phyloP scores from a whole-genome alignment of 92 coral and sea anemone genomes.

The Paragorgia papillata region DNA sequence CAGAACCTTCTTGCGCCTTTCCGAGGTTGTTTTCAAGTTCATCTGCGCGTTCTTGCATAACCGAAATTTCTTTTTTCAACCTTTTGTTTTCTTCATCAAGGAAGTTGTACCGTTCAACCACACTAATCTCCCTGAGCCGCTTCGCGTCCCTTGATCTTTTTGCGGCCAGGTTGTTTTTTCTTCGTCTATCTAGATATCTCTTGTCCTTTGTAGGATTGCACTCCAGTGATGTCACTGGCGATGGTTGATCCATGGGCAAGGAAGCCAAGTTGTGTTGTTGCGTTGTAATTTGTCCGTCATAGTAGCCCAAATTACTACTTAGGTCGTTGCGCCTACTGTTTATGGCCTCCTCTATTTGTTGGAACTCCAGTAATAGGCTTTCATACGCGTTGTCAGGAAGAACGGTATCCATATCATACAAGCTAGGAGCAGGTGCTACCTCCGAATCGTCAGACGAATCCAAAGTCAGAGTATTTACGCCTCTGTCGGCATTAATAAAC shows the following conservation, averaged over 20 bases:
- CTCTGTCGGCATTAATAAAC: too few species aligned
- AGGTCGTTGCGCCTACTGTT: not conserved
- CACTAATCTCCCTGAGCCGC: slow-evolving; percentile 28
- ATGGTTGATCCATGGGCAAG: too few species aligned
- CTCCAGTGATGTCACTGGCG: too few species aligned
- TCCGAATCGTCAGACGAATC: not conserved
- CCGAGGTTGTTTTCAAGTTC: not conserved
- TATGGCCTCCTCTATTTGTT: not conserved
- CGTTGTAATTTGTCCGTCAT: not conserved
- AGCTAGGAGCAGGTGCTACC: not conserved
- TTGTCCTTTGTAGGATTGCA: slow-evolving; percentile 3
- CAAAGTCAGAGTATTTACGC: too few species aligned
- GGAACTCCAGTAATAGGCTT: not conserved
- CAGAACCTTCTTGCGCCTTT: not conserved
- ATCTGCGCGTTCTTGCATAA: slow-evolving; percentile 2
- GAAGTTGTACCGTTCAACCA: slow-evolving; percentile 29
- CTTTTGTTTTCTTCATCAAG: slow-evolving; percentile 32
- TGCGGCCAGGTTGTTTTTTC: slow-evolving; percentile 37
- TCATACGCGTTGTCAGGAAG: too few species aligned
- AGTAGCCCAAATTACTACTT: not conserved
- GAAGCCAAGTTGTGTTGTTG: not conserved
- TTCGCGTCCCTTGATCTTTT: slow-evolving; percentile 42
- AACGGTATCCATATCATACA: too few species aligned
- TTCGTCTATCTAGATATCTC: slow-evolving; percentile 26
- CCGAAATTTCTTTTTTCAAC: slow-evolving; percentile 12